These are phyloP conservation scores for Lasioglossum zephyrum DNA, from an alignment of 2,888 invertebrate genomes.

Conservation along the genomic window DNA sequence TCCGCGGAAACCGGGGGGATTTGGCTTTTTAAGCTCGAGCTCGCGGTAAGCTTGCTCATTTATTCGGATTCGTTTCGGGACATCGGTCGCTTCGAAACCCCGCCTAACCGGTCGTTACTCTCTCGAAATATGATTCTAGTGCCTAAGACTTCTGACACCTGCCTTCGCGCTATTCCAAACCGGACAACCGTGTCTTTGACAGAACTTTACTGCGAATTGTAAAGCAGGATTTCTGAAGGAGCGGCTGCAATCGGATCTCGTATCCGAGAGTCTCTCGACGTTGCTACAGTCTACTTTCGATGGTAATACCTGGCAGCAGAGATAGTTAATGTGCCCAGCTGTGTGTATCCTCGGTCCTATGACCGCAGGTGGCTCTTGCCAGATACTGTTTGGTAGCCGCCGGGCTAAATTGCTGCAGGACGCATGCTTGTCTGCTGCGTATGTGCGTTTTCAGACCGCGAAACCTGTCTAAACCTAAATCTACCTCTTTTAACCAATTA, in stretches of 20 bases:
- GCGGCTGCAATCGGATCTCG: neutral
- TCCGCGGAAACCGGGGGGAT: conserved; percentile 63
- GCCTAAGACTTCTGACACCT: conserved; percentile 8
- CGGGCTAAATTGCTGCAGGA: neutral
- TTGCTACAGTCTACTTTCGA: neutral
- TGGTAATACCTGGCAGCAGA: neutral
- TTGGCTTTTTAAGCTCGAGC: conserved; percentile 59
- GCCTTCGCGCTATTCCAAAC: neutral
- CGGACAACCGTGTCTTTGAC: neutral
- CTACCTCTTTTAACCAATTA: too few relatives aligned
- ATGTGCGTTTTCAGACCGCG: neutral
- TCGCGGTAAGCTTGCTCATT: conserved; percentile 52
- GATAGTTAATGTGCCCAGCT: conserved; percentile 5
- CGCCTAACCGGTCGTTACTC: conserved; percentile 27
- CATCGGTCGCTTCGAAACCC: neutral
- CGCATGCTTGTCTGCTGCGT: neutral
- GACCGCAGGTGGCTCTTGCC: neutral
- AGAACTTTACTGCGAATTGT: conserved; percentile 1
- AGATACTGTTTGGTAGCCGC: neutral
- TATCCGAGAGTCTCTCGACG: neutral
- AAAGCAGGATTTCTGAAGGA: neutral
- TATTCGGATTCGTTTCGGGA: conserved; percentile 50
- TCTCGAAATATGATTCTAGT: conserved; percentile 21
- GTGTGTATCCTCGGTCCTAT: neutral
- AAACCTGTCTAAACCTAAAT: neutral